phyloP scores from a whole-genome alignment of 1,140 invertebrate genomes.

The Lethocerus indicus region DNA sequence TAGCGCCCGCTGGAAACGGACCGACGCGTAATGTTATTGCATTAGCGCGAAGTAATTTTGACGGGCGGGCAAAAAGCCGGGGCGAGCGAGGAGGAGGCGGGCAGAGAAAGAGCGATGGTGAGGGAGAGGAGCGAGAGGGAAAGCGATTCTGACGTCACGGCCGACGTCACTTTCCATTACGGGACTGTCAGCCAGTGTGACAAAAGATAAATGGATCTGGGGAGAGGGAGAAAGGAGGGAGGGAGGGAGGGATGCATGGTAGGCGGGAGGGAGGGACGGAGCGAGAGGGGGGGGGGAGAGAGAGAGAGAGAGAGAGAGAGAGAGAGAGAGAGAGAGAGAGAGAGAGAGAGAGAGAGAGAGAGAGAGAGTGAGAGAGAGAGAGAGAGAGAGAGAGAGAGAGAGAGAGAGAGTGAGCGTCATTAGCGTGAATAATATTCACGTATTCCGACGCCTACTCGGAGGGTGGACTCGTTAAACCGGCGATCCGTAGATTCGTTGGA shows the following conservation, averaged over 20 bases:
- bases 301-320: background rate
- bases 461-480: too few relatives aligned
- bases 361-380: constrained; percentile 11
- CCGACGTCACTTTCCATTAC: too few relatives aligned
- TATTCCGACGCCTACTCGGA: too few relatives aligned
- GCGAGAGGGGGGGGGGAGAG: background rate
- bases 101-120: background rate
- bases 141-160: too few relatives aligned
- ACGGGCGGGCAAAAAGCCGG: constrained; percentile 1
- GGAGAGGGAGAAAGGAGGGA: background rate
- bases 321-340: constrained; percentile 5
- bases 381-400: too few relatives aligned
- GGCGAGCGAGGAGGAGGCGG: background rate
- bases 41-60: too few relatives aligned
- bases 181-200: too few relatives aligned
- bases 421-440: too few relatives aligned
- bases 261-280: background rate
- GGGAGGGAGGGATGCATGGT: background rate
- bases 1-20: too few relatives aligned
- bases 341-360: constrained; percentile 10
- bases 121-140: background rate
- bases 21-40: too few relatives aligned
- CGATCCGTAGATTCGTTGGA: too few relatives aligned
- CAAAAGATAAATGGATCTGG: background rate
- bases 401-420: too few relatives aligned